Percentiles rank a stretch among this genome's conserved stretches.
phyloP scores from a whole-genome alignment of 2,797 vertebrate genomes.

The Sitta carolinensis region DNA sequence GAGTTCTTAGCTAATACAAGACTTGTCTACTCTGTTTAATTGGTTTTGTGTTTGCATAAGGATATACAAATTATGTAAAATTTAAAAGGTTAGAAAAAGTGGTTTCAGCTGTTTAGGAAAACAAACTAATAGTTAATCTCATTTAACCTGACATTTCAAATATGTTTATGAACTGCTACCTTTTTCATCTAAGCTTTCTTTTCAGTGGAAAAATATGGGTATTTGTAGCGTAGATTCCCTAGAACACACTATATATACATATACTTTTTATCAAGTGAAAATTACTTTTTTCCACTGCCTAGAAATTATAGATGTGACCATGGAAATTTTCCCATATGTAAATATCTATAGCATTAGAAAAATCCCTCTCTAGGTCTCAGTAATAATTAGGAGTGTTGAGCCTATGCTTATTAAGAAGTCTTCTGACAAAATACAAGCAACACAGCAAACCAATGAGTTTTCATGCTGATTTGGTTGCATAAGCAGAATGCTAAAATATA shows the following conservation, averaged over 20 bases:
- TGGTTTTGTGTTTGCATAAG: neutral
- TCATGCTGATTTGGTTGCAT: neutral
- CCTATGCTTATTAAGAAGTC: neutral
- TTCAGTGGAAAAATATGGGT: neutral
- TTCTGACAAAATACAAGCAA: neutral
- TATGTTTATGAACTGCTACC: neutral
- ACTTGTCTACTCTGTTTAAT: neutral
- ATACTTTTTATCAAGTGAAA: neutral
- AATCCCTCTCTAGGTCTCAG: neutral
- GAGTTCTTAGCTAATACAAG: neutral
- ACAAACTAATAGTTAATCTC: neutral
- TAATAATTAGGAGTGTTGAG: neutral
- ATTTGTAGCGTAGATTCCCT: neutral
- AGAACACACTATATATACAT: no score
- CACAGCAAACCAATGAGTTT: neutral
- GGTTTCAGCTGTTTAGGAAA: neutral
- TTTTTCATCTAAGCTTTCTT: neutral
- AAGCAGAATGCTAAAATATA: neutral
- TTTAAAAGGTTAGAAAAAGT: neutral
- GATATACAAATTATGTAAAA: neutral
- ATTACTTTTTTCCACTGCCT: accelerated
- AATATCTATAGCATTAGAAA: neutral
- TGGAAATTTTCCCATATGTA: neutral
- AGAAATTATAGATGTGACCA: neutral
- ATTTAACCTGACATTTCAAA: neutral